Conservation (phyloP, 2,888 invertebrate species). For the Cantharis nigra region DNA sequence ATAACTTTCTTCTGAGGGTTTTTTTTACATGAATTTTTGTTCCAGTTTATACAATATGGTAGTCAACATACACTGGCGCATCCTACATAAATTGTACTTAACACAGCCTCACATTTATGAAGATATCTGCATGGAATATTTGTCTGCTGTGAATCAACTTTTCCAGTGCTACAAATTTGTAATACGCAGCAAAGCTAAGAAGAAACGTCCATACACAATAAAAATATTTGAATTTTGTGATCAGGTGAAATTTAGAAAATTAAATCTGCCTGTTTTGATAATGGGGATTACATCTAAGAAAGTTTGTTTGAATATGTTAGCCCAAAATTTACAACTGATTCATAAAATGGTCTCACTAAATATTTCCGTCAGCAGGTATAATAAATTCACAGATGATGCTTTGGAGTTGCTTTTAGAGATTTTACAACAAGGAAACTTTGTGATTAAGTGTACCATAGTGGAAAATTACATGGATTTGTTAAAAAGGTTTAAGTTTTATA, state of each 20-base stretch:
- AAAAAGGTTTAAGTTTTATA: neutral
- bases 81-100: constrained; percentile 59
- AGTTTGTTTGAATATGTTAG: constrained; percentile 40
- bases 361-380: constrained; percentile 37
- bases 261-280: constrained; percentile 45
- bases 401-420: constrained; percentile 20
- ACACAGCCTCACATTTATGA: constrained; percentile 60
- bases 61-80: constrained; percentile 62
- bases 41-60: constrained; percentile 60
- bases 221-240: neutral
- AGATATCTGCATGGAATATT: constrained; percentile 59
- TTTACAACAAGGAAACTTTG: constrained; percentile 20
- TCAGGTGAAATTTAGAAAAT: constrained; percentile 23
- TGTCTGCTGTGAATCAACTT: constrained; percentile 54
- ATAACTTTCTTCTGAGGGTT: neutral
- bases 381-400: constrained; percentile 5
- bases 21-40: constrained; percentile 29
- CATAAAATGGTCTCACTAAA: constrained; percentile 37
- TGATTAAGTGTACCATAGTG: constrained; percentile 24
- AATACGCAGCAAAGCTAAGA: neutral
- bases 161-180: constrained; percentile 55
- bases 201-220: neutral
- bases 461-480: constrained; percentile 20
- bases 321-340: constrained; percentile 43
- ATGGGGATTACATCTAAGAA: constrained; percentile 41